Conservation (phyloP, 2,888 invertebrate species). For the Chorisops tibialis region DNA sequence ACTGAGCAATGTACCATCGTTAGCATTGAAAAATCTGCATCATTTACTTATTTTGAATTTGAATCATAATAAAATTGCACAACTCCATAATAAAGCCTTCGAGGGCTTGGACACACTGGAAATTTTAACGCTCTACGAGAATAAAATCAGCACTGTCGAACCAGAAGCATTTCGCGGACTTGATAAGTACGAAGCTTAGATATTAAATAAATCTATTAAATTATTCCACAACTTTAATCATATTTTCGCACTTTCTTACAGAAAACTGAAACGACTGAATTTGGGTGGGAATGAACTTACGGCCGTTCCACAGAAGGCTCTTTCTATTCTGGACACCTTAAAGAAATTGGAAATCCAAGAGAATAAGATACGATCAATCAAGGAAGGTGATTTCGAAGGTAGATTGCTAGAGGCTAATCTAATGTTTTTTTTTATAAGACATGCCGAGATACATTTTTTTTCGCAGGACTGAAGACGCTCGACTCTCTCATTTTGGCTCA, state of each 20-base stretch:
- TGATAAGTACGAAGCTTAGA: slow-evolving; percentile 64
- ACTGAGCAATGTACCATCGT: slow-evolving; percentile 73
- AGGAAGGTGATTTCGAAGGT: slow-evolving; percentile 86
- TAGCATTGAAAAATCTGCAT: slow-evolving; percentile 75
- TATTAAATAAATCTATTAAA: not conserved
- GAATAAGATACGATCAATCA: slow-evolving; percentile 72
- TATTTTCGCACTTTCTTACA: slow-evolving; percentile 41
- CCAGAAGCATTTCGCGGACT: slow-evolving; percentile 80
- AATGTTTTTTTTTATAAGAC: not conserved
- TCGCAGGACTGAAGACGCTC: slow-evolving; percentile 69
- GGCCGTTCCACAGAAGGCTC: slow-evolving; percentile 73
- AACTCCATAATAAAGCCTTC: slow-evolving; percentile 77
- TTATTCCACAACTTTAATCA: slow-evolving; percentile 16
- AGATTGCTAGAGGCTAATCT: slow-evolving; percentile 35
- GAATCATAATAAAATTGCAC: slow-evolving; percentile 81
- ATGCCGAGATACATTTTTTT: not conserved
- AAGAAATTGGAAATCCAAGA: slow-evolving; percentile 87
- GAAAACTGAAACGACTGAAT: slow-evolving; percentile 79
- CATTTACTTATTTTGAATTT: slow-evolving; percentile 82
- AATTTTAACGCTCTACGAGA: slow-evolving; percentile 83
- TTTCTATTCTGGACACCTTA: slow-evolving; percentile 74
- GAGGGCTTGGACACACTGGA: slow-evolving; percentile 83
- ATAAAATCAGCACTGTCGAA: slow-evolving; percentile 75
- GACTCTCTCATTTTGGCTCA: slow-evolving; percentile 83
- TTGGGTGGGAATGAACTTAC: slow-evolving; percentile 79